Percentiles rank a stretch among this genome's conserved stretches.
Conservation (phyloP, 2,888 invertebrate genomes). For the Phymatocera aterrima region DNA sequence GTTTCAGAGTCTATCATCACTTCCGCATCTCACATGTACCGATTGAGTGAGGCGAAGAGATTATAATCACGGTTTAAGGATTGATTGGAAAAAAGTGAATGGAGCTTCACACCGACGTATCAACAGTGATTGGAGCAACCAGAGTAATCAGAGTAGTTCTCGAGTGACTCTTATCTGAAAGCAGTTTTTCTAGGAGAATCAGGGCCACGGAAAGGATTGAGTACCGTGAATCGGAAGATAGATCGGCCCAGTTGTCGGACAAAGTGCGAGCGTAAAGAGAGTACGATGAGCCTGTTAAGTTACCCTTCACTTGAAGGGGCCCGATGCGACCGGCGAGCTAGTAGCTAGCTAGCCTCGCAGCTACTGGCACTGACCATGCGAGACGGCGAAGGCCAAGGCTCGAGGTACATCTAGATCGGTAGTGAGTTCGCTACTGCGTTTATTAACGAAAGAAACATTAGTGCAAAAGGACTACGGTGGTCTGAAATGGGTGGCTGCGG, state of each 20-base stretch:
- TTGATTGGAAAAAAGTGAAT: neutral
- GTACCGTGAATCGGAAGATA: conserved; percentile 28
- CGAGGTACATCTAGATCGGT: neutral
- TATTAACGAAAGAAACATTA: neutral
- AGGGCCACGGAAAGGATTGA: conserved; percentile 39
- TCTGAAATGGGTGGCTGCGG: conserved; percentile 6
- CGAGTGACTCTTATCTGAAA: conserved; percentile 19
- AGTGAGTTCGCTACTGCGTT: conserved; percentile 7
- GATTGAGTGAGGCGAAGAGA: neutral
- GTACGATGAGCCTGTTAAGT: conserved; percentile 22
- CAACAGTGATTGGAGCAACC: neutral
- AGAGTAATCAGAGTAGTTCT: conserved; percentile 1
- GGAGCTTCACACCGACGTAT: neutral
- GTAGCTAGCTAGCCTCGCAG: neutral
- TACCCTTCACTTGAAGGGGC: conserved; percentile 44
- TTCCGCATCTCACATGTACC: neutral
- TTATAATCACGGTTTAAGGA: neutral
- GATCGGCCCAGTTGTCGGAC: conserved; percentile 45
- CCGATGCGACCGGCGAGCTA: conserved; percentile 16
- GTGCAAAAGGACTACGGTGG: neutral
- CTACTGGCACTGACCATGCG: conserved; percentile 43
- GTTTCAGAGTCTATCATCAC: neutral
- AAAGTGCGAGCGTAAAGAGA: conserved; percentile 35
- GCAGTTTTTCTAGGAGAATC: neutral
- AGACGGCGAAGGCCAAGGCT: conserved; percentile 25